Conservation (phyloP, 2,113 vertebrate genomes). For the Scolopax mira region DNA sequence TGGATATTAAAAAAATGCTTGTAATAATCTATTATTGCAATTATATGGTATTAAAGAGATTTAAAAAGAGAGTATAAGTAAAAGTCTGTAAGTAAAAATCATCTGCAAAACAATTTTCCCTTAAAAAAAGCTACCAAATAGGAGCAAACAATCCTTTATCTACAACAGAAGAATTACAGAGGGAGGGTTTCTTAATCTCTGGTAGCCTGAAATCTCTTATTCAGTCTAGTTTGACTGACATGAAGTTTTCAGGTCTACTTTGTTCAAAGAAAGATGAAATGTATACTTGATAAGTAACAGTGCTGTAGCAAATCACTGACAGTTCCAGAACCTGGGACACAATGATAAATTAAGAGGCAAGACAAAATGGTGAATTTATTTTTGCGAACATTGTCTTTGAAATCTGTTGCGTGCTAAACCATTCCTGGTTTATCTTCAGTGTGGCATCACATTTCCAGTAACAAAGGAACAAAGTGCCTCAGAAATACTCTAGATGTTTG, state of each 20-base stretch:
- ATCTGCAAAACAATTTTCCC: not conserved
- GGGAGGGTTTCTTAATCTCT: not conserved
- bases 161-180: not conserved
- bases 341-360: not conserved
- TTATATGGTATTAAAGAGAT: not conserved
- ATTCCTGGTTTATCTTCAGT: not conserved
- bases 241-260: not conserved
- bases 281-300: not conserved
- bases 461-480: not conserved
- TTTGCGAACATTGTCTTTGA: not conserved
- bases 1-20: not conserved
- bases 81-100: not conserved
- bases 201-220: not conserved
- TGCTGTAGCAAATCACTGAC: not conserved
- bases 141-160: not conserved
- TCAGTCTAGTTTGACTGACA: not conserved
- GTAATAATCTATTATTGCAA: not conserved
- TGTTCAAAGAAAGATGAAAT: not conserved
- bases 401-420: not conserved
- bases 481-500: not conserved
- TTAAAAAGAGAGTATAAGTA: not conserved
- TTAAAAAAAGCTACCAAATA: not conserved
- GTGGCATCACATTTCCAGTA: not conserved
- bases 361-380: not conserved
- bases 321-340: not conserved